These are phyloP conservation scores for Drosophila kanekoi DNA, from an alignment of 2,888 invertebrate species.

Conservation along the genomic window DNA sequence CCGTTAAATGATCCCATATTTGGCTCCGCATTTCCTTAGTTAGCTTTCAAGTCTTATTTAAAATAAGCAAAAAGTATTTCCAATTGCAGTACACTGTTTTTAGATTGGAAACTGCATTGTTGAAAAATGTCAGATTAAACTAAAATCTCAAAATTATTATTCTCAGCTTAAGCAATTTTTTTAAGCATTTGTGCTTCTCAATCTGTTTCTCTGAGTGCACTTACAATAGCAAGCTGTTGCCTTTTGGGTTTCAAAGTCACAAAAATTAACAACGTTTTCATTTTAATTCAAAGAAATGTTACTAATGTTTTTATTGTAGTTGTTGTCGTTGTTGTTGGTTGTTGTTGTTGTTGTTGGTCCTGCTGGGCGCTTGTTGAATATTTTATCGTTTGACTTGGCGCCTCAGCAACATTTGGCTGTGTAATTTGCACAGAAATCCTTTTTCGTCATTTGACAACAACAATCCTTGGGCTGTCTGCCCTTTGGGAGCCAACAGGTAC, in stretches of 20 bases:
- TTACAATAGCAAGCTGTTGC: slow-evolving; percentile 40
- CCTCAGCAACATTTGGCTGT: slow-evolving; percentile 76
- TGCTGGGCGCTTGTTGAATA: slow-evolving; percentile 77
- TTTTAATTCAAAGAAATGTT: slow-evolving; percentile 81
- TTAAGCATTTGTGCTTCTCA: no score
- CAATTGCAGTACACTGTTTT: no score
- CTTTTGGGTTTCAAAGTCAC: slow-evolving; percentile 73
- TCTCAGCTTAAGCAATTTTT: no score
- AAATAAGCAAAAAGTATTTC: no score
- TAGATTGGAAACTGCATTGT: no score
- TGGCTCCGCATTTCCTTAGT: no score
- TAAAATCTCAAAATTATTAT: no score
- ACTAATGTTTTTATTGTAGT: slow-evolving; percentile 68
- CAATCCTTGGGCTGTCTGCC: slow-evolving; percentile 15
- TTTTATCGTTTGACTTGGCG: slow-evolving; percentile 76
- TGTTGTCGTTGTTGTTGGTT: slow-evolving; percentile 35
- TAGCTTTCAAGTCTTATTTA: no score
- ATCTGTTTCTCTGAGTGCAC: slow-evolving; percentile 8
- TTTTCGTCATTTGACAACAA: slow-evolving; percentile 60
- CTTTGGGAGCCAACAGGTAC: slow-evolving; percentile 7
- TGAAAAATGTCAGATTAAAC: no score
- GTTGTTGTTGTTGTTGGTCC: no score
- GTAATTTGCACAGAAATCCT: slow-evolving; percentile 68
- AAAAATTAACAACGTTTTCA: slow-evolving; percentile 79
- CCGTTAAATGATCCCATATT: no score